phyloP scores from a whole-genome alignment of 2,888 invertebrate genomes.

The Unio pictorum region DNA sequence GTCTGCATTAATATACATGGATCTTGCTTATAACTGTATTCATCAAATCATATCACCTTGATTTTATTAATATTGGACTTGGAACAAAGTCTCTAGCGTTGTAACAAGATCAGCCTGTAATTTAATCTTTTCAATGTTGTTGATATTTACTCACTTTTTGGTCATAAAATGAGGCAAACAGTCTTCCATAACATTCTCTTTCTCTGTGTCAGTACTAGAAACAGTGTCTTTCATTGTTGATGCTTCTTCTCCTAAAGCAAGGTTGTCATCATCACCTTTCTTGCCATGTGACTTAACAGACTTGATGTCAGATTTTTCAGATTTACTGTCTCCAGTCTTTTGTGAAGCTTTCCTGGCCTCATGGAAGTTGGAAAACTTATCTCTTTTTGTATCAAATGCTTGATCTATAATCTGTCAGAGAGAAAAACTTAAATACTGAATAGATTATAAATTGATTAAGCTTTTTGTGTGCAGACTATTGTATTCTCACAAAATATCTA shows the following conservation, averaged over 20 bases:
- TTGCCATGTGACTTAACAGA: slow-evolving; percentile 4
- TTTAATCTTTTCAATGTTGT: no score
- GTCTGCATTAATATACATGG: no score
- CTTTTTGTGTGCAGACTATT: not conserved
- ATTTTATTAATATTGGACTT: no score
- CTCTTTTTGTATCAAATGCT: slow-evolving; percentile 49
- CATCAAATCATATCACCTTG: no score
- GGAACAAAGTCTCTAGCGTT: no score
- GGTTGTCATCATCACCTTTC: slow-evolving; percentile 39
- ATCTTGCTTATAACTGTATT: no score
- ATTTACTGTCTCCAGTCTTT: slow-evolving; percentile 16
- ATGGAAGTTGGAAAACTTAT: slow-evolving; percentile 47
- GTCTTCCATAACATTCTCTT: slow-evolving; percentile 43
- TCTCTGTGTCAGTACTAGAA: slow-evolving; percentile 19
- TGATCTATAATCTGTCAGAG: slow-evolving; percentile 29
- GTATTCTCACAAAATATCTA: no score
- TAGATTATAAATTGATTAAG: not conserved
- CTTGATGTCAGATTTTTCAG: slow-evolving; percentile 9
- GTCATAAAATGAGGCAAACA: slow-evolving; percentile 45
- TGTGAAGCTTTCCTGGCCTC: slow-evolving; percentile 28
- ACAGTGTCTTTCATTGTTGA: slow-evolving; percentile 33
- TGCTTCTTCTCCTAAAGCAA: slow-evolving; percentile 52
- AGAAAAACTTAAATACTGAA: not conserved
- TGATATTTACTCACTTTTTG: slow-evolving; percentile 28
- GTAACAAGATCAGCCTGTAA: no score